phyloP scores from a whole-genome alignment of 2,888 invertebrate genomes.

The Drosophila maculinotata region DNA sequence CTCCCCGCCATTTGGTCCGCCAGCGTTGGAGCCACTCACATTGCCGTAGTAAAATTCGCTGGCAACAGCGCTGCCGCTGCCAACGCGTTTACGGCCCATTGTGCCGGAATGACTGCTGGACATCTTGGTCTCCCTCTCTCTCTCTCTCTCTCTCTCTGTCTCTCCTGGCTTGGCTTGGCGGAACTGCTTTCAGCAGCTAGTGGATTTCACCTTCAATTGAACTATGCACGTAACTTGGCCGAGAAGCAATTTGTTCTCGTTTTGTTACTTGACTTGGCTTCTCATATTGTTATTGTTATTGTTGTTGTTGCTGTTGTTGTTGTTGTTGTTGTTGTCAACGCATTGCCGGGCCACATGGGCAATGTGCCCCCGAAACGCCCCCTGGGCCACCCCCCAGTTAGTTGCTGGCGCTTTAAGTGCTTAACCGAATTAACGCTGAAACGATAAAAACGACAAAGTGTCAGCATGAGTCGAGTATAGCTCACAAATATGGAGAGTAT shows the following conservation, averaged over 20 bases:
- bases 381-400: not conserved
- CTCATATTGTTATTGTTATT: constrained; percentile 13
- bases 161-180: constrained; percentile 85
- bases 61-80: constrained; percentile 82
- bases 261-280: constrained; percentile 27
- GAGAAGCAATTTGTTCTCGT: constrained; percentile 51
- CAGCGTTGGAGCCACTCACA: constrained; percentile 28
- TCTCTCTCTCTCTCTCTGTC: constrained; percentile 12
- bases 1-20: constrained; percentile 67
- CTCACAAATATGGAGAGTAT: constrained; percentile 23
- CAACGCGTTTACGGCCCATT: constrained; percentile 84
- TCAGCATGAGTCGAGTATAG: constrained; percentile 65
- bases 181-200: constrained; percentile 11
- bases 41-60: constrained; percentile 83
- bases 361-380: constrained; percentile 11
- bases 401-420: constrained; percentile 67
- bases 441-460: constrained; percentile 80
- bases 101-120: constrained; percentile 85
- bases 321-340: constrained; percentile 17
- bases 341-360: constrained; percentile 48
- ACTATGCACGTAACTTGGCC: constrained; percentile 65
- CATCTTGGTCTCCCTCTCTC: constrained; percentile 66
- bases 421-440: constrained; percentile 80
- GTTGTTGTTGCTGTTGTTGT: not conserved
- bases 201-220: constrained; percentile 67